A percentile compares a stretch with the other conserved stretches of the same genome.
Conservation (phyloP, 2,113 vertebrate genomes). For the Oxyruncus cristatus region DNA sequence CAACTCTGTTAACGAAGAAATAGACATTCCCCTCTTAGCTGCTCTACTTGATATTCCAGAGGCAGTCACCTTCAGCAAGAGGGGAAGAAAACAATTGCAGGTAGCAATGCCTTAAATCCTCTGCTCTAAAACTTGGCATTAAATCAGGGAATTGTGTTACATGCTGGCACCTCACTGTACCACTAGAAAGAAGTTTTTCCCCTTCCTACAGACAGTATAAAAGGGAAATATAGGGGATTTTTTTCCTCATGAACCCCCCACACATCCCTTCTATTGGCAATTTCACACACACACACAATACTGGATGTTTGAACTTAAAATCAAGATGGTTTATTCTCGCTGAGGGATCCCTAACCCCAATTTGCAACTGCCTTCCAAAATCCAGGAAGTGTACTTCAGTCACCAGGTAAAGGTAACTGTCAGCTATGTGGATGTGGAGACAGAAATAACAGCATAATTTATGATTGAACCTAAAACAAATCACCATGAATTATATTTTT, state of each 20-base stretch:
- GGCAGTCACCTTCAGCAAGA: not conserved
- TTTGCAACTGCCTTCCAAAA: not conserved
- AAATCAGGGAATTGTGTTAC: not conserved
- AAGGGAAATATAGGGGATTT: rapidly evolving
- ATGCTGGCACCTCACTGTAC: not conserved
- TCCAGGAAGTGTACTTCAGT: not conserved
- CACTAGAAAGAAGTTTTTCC: not conserved
- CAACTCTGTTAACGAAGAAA: not conserved
- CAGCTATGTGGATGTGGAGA: not conserved
- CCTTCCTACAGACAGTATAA: not conserved
- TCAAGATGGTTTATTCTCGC: not conserved
- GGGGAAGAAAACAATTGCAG: not conserved
- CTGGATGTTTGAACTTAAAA: not conserved
- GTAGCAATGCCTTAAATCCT: not conserved
- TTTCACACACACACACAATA: not conserved
- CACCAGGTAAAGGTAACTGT: not conserved
- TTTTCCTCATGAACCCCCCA: not conserved
- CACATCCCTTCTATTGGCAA: not conserved
- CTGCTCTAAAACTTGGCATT: not conserved
- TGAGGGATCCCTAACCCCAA: not conserved
- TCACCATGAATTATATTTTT: not conserved
- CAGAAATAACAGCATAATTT: not conserved
- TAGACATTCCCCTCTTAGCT: not conserved
- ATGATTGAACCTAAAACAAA: not conserved
- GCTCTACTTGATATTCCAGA: not conserved